Evolutionary conservation across 2,888 invertebrate genomes (phyloP), one percentile per base, ranked within the genome.

Genomic region (Chymomyza fuscimana): DNA sequence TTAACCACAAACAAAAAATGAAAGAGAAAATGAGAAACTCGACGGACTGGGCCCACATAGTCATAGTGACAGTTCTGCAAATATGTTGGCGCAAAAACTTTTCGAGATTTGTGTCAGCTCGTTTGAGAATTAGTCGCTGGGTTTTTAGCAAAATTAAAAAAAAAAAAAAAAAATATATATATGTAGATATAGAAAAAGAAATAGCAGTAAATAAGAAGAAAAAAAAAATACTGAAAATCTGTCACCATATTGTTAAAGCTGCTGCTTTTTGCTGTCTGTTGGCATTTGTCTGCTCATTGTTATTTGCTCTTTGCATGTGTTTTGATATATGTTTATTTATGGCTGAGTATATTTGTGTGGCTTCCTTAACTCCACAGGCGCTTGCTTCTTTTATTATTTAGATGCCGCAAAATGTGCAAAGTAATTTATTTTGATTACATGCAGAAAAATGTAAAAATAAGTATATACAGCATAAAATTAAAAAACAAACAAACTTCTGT

Each of bases 41-140:
- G 36, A 59, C 56, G 59, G 46, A 69, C 60, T 29, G 52, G 22
- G 66, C 29, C 52, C 16, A 25, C 32, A 61, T 16, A n/a, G 51
- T 22, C 60, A 36, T 15, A 60, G 58, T 25, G 58, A 32, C 60
- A 60, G 32, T 46, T 36, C 63, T 69, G 86, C 72, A 86, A 76
- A 76, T 86, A 83, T 75, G 82, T 81, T 81, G 71, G 69, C 69
- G 77, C 70, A 70, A 69, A 72, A 77, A 77, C 69, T 77, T 85
- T 88, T 81, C 79, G 80, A 88, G 88, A 85, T 88, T 85, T 85
- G 85, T 85, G 88, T 88, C 85, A 88, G 85, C 85, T 88, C 88
- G 88, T 85, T 85, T 85, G 85, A 85, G 88, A 85, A 88, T 88
- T 85, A 85, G 88, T 86, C 80, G 85, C 40, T 81, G 77, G 88